Conservation (phyloP, 2,888 invertebrate species). For the Panzeria rudis region DNA sequence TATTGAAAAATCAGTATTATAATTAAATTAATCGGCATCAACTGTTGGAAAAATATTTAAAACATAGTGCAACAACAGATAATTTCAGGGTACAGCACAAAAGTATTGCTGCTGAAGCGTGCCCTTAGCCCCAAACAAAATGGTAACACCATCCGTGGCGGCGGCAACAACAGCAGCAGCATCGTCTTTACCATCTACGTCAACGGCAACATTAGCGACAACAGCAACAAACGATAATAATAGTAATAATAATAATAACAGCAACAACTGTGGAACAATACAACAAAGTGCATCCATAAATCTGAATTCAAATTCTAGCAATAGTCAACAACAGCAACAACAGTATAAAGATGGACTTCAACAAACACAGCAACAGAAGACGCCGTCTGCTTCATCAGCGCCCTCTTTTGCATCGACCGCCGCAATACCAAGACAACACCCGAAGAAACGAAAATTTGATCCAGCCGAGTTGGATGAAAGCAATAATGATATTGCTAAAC, state of each 20-base stretch:
- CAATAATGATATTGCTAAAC: constrained; percentile 74
- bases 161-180: constrained; percentile 86
- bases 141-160: constrained; percentile 84
- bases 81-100: constrained; percentile 74
- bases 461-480: constrained; percentile 82
- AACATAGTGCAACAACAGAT: constrained; percentile 47
- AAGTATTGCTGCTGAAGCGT: constrained; percentile 73
- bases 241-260: too few relatives aligned
- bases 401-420: constrained; percentile 83
- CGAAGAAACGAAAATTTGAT: constrained; percentile 91
- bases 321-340: constrained; percentile 74
- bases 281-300: constrained; percentile 70
- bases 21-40: constrained; percentile 29
- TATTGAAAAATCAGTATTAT: constrained; percentile 64
- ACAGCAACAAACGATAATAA: constrained; percentile 82
- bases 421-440: constrained; percentile 87
- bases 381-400: constrained; percentile 86
- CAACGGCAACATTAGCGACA: constrained; percentile 79
- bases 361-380: constrained; percentile 81
- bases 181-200: constrained; percentile 87
- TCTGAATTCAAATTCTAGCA: constrained; percentile 83
- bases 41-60: constrained; percentile 5
- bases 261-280: constrained; percentile 84
- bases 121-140: constrained; percentile 76
- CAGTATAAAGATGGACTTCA: constrained; percentile 79